Base-by-base conservation (phyloP, 2,888 invertebrate species). In the Stratiomys singularior region DNA sequence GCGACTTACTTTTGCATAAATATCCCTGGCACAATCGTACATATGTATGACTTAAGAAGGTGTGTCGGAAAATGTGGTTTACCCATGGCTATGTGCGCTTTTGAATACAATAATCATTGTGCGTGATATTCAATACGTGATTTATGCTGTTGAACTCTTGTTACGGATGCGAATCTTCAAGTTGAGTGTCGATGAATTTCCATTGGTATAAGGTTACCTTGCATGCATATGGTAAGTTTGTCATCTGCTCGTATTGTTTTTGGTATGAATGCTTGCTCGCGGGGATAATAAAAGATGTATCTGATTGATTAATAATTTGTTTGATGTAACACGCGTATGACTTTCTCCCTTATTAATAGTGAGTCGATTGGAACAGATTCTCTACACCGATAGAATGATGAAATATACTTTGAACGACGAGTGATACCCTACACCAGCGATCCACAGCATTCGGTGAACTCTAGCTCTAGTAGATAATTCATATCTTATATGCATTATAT, bases 41-140 rank as follows among this genome's bases (percentile, higher is more conserved):
- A 52, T 5, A 60, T 25, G 25, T 13, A 21, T 60, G 18, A 4
- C 25, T 25, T 64, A 28, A 15, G 64, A 64, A 64, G 64, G 64
- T 64, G 64, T 64, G 30, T 64, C 30, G 28, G 28, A 28, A 25
- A 64, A 23, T 30, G 28, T 28, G 5, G n/a, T 30, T 15, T 28
- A 27, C 1, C 28, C 13, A 18, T 64, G 64, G 60, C 1, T 30
- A 64, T 23, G 64, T 15, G 64, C 23, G 28, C 28, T 15, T 64
- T 64, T 64, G 64, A 64, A 64, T 64, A 30, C 64, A 30, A 64
- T 64, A 64, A 64, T 64, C 21, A 64, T 28, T 64, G 64, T 30
- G n/a, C n/a, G 64, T 28, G 23, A 25, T 60, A 23, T 30, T 64
- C 64, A 23, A 64, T 64, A 30, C n/a, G 64, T 30, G 64, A 64